These are phyloP conservation scores for Zophobas atratus DNA, from an alignment of 1,140 invertebrate species.

Conservation along the genomic window DNA sequence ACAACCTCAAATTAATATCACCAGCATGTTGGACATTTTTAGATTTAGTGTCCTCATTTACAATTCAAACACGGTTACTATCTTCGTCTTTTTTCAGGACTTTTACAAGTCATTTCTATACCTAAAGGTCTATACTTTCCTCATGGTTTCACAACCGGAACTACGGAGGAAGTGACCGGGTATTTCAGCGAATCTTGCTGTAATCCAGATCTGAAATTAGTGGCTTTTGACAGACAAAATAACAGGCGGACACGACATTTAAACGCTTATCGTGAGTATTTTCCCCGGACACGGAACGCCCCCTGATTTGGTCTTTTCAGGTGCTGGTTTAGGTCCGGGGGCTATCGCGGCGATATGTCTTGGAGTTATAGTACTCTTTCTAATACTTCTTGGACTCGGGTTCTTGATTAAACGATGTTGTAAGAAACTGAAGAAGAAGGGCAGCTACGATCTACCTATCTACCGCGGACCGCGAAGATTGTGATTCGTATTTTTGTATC, in stretches of 20 bases:
- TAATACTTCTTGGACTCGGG: constrained; percentile 65
- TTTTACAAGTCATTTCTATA: constrained; percentile 67
- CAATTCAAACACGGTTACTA: too few relatives aligned
- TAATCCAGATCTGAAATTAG: constrained; percentile 67
- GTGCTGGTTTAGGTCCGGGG: constrained; percentile 62
- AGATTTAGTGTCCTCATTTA: too few relatives aligned
- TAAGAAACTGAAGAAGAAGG: constrained; percentile 51
- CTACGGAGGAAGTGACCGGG: constrained; percentile 68
- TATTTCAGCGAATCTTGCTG: constrained; percentile 71
- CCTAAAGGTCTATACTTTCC: constrained; percentile 67
- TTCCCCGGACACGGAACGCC: not conserved
- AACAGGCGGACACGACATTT: constrained; percentile 65
- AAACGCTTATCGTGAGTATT: constrained; percentile 69
- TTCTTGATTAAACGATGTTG: constrained; percentile 60
- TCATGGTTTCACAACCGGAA: constrained; percentile 68
- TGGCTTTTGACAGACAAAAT: constrained; percentile 67
- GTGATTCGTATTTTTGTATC: not conserved
- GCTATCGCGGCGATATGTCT: constrained; percentile 70
- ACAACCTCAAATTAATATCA: too few relatives aligned
- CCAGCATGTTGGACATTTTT: too few relatives aligned
- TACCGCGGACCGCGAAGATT: constrained; percentile 59
- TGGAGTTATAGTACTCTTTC: constrained; percentile 67
- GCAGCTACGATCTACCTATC: constrained; percentile 66
- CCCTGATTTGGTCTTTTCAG: constrained; percentile 55
- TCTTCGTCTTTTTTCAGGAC: constrained; percentile 63